A percentile compares a stretch with the other conserved stretches of the same genome.
These are phyloP conservation scores for Opisthocomus hoazin DNA, from an alignment of 2,113 vertebrate genomes.

Conservation along the genomic window DNA sequence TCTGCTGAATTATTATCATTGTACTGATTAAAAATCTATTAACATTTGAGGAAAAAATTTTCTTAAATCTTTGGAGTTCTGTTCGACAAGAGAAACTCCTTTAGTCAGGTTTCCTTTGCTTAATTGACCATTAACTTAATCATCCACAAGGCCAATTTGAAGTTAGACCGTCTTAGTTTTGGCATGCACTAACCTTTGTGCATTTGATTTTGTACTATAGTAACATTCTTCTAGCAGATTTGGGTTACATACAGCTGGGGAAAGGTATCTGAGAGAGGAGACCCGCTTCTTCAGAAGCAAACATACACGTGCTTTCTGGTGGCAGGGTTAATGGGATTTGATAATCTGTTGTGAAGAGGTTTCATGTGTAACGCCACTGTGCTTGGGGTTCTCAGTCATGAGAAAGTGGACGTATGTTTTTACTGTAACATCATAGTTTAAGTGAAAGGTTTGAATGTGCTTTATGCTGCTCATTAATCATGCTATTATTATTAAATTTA, in stretches of 20 bases:
- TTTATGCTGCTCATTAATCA: background rate
- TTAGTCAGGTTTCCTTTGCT: background rate
- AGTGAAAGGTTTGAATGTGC: background rate
- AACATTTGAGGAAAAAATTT: background rate
- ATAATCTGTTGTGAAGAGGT: background rate
- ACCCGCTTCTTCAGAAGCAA: background rate
- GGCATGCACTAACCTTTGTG: background rate
- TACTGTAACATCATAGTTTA: background rate
- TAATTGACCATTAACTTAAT: background rate
- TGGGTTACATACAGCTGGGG: background rate
- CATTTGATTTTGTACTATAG: background rate
- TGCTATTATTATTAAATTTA: background rate
- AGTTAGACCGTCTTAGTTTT: background rate
- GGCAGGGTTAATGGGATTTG: background rate
- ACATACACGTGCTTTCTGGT: background rate
- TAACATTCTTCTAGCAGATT: background rate
- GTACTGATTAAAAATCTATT: background rate
- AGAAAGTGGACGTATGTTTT: background rate
- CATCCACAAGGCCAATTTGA: background rate
- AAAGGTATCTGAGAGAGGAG: background rate
- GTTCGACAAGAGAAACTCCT: background rate
- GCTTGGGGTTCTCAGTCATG: background rate
- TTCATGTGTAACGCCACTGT: background rate
- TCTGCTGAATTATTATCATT: background rate
- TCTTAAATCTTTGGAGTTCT: background rate